Conservation (phyloP, 2,797 vertebrate species). For the Intellagama lesueurii region DNA sequence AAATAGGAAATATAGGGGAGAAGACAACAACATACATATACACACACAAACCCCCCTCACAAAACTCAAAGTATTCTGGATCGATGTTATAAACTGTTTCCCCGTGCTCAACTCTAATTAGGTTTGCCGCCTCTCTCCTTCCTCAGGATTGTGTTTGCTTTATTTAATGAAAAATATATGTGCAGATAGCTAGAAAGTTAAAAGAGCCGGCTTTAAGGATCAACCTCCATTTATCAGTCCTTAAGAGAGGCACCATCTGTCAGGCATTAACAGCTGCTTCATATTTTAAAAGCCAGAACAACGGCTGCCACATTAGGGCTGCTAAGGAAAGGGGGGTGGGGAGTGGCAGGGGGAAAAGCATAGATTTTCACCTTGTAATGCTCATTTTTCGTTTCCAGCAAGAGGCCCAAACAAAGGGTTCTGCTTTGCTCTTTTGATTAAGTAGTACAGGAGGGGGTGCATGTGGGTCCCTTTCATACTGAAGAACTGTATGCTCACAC, state of each 20-base stretch:
- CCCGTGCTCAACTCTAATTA: background rate
- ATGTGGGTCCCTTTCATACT: background rate
- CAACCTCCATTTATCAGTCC: slow-evolving; percentile 63
- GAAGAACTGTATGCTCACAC: background rate
- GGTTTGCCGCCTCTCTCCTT: background rate
- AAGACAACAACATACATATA: background rate
- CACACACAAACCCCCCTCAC: background rate
- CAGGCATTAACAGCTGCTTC: slow-evolving; percentile 60
- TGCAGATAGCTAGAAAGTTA: slow-evolving; percentile 37
- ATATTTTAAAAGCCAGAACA: slow-evolving; percentile 47
- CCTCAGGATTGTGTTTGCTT: background rate
- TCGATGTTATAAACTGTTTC: background rate
- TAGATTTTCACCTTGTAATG: slow-evolving; percentile 27
- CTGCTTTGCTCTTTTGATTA: background rate
- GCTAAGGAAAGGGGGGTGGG: background rate
- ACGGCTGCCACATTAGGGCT: slow-evolving; percentile 4
- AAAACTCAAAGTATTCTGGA: too few relatives aligned
- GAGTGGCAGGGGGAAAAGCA: background rate
- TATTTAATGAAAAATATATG: slow-evolving; percentile 6
- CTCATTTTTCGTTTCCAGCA: slow-evolving; percentile 6
- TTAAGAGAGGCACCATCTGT: slow-evolving; percentile 66
- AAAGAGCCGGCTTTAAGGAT: slow-evolving; percentile 55
- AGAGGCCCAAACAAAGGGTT: background rate
- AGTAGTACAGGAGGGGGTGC: background rate
- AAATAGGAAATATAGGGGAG: background rate